These are phyloP conservation scores for Parazoanthus swiftii DNA, from an alignment of 92 coral and sea anemone species.

Conservation along the genomic window DNA sequence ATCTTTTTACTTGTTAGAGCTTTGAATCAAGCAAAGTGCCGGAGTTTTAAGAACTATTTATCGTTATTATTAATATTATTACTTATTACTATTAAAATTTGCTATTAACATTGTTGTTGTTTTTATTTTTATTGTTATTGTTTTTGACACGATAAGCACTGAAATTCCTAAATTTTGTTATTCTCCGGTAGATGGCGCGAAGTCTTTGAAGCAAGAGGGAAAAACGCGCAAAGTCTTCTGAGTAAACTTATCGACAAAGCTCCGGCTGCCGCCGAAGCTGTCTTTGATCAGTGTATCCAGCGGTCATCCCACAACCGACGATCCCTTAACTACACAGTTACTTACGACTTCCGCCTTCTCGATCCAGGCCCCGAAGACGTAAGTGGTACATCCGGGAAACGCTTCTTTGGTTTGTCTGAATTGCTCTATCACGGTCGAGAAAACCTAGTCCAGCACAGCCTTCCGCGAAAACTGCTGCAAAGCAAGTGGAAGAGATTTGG, in stretches of 20 bases:
- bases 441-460: constrained; percentile 67
- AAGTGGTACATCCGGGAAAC: constrained; percentile 47
- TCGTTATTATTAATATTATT: too few species aligned
- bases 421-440: constrained; percentile 66
- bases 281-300: constrained; percentile 80
- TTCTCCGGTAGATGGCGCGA: constrained; percentile 64
- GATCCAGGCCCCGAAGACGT: constrained; percentile 89
- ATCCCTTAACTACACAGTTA: constrained; percentile 52
- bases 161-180: neutral
- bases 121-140: too few species aligned
- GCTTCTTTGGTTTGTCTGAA: constrained; percentile 66
- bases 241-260: constrained; percentile 66
- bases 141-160: neutral
- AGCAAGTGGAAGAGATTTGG: constrained; percentile 82
- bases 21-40: too few species aligned
- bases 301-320: constrained; percentile 64
- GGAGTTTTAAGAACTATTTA: too few species aligned
- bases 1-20: too few species aligned
- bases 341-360: constrained; percentile 77
- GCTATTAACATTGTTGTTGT: too few species aligned
- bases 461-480: constrained; percentile 64
- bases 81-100: too few species aligned
- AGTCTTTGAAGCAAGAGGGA: constrained; percentile 47
- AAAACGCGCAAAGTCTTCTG: constrained; percentile 57
- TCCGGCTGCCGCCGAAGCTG: constrained; percentile 77